phyloP scores from a whole-genome alignment of 1,140 invertebrate genomes.

The Eupeodes corollae region DNA sequence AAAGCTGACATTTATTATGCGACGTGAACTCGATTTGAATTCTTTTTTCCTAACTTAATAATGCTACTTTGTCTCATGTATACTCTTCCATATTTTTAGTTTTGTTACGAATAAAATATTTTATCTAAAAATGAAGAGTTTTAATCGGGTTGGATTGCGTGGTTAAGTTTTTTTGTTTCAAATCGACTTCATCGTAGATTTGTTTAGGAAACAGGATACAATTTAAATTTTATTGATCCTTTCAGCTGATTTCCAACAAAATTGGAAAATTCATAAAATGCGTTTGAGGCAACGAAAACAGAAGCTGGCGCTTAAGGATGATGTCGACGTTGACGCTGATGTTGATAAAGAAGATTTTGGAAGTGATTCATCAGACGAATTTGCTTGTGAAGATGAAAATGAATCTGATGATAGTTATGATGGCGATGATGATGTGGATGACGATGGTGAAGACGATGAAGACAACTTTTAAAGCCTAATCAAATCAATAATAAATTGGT shows the following conservation, averaged over 20 bases:
- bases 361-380: slow-evolving; percentile 15
- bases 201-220: neutral
- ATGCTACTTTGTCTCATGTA: too few relatives aligned
- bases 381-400: slow-evolving; percentile 15
- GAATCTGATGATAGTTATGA: slow-evolving; percentile 14
- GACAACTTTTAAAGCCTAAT: too few relatives aligned
- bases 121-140: too few relatives aligned
- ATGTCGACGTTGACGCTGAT: neutral
- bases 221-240: slow-evolving; percentile 6
- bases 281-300: slow-evolving; percentile 8
- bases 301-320: neutral
- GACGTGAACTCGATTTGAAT: neutral
- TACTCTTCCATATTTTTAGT: neutral
- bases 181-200: too few relatives aligned
- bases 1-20: neutral
- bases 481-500: too few relatives aligned
- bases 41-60: too few relatives aligned
- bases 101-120: too few relatives aligned
- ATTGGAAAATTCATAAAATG: slow-evolving; percentile 16
- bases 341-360: slow-evolving; percentile 17
- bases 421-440: slow-evolving; percentile 14
- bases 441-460: slow-evolving; percentile 14
- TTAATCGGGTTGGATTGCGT: too few relatives aligned
- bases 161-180: too few relatives aligned
- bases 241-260: slow-evolving; percentile 28